Percentiles rank a stretch among this genome's conserved stretches.
Conservation (phyloP, 2,113 vertebrate species). For the Sigmodon hispidus region DNA sequence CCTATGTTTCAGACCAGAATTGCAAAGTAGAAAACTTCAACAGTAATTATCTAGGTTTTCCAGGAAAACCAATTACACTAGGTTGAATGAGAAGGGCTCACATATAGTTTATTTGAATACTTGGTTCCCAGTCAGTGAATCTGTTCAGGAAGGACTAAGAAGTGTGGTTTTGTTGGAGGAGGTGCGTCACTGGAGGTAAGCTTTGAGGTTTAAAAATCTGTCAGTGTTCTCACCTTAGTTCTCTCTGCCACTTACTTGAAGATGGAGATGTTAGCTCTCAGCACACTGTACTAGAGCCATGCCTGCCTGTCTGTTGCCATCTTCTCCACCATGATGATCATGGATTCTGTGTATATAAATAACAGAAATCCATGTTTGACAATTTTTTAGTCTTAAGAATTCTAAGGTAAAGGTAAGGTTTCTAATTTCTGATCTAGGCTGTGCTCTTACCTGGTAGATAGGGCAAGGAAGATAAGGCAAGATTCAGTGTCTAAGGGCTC, state of each 20-base stretch:
- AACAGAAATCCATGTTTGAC: not conserved
- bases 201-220: not conserved
- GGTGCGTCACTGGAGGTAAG: not conserved
- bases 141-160: not conserved
- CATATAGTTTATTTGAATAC: not conserved
- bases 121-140: not conserved
- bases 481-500: not conserved
- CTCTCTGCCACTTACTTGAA: not conserved
- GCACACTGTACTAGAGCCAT: not conserved
- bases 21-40: conserved; percentile 25
- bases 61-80: not conserved
- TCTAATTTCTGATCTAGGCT: not conserved
- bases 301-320: too few species aligned
- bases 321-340: not conserved
- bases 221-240: not conserved
- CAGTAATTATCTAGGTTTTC: not conserved
- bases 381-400: not conserved
- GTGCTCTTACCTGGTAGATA: not conserved
- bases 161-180: not conserved
- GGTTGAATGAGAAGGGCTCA: not conserved
- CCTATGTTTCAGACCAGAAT: conserved; percentile 17
- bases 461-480: fast-evolving
- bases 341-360: not conserved
- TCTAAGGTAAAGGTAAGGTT: not conserved
- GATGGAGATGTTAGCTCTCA: not conserved